Conservation (phyloP, 2,888 invertebrate species). For the Dascillus cervinus region DNA sequence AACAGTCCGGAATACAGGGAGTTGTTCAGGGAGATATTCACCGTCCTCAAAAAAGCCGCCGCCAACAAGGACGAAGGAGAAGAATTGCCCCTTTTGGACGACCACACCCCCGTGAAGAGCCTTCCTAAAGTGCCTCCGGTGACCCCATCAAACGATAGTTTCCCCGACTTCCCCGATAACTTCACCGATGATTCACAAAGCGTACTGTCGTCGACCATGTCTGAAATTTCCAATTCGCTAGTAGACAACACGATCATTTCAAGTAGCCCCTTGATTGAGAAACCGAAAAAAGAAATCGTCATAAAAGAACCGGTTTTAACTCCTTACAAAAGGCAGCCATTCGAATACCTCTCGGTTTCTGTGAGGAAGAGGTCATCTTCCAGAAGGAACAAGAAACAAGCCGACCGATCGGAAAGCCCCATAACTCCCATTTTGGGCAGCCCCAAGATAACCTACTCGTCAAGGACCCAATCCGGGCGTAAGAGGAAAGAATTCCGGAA, state of each 20-base stretch:
- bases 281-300: conserved; percentile 28
- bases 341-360: conserved; percentile 63
- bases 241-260: conserved; percentile 57
- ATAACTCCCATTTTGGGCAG: conserved; percentile 52
- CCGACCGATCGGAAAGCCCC: conserved; percentile 61
- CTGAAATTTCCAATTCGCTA: conserved; percentile 63
- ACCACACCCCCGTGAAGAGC: conserved; percentile 42
- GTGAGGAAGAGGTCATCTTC: conserved; percentile 60
- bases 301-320: conserved; percentile 50
- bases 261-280: conserved; percentile 45
- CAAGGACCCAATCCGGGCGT: conserved; percentile 41
- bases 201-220: conserved; percentile 67
- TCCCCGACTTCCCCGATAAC: conserved; percentile 46
- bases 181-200: conserved; percentile 67
- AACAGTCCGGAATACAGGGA: conserved; percentile 76
- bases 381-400: conserved; percentile 58
- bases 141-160: conserved; percentile 58
- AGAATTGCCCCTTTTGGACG: conserved; percentile 63
- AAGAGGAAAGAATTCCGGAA: conserved; percentile 49
- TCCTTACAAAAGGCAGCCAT: conserved; percentile 62
- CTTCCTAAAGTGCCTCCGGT: conserved; percentile 57
- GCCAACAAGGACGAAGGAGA: conserved; percentile 77
- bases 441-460: conserved; percentile 55
- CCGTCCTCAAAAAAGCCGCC: conserved; percentile 73
- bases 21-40: conserved; percentile 77